Conservation (phyloP, 2,797 vertebrate genomes). For the Okamejei kenojei region DNA sequence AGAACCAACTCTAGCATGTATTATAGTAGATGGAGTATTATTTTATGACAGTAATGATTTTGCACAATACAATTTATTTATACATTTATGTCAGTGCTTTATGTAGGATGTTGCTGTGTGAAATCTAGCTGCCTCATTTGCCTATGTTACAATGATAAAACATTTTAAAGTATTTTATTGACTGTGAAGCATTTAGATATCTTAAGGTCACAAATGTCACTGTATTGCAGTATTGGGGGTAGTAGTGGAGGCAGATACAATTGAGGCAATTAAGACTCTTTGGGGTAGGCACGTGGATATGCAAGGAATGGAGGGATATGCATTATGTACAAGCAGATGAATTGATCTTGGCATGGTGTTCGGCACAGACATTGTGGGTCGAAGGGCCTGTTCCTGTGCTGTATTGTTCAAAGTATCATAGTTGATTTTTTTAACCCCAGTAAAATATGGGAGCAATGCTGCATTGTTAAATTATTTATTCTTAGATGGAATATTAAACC, state of each 20-base stretch:
- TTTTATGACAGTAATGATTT: background rate
- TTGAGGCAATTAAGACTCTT: too few species aligned
- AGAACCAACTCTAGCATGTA: background rate
- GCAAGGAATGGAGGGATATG: too few species aligned
- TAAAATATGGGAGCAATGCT: background rate
- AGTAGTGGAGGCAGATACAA: too few species aligned
- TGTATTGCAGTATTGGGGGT: too few species aligned
- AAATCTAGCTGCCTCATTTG: background rate
- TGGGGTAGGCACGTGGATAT: too few species aligned
- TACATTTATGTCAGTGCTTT: background rate
- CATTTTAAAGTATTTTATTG: background rate
- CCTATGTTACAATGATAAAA: background rate
- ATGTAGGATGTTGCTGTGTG: background rate
- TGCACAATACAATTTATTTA: background rate
- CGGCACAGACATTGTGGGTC: too few species aligned
- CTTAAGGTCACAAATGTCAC: background rate
- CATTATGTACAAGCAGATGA: too few species aligned
- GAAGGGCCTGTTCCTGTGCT: too few species aligned
- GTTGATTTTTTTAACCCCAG: background rate
- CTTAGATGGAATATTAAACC: background rate
- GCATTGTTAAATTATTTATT: background rate
- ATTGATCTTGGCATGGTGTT: too few species aligned
- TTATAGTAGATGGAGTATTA: background rate
- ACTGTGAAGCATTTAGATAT: background rate
- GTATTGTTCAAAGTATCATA: background rate